Base-by-base conservation (phyloP, 1,140 invertebrate species). In the Drosophila quadrilineata region DNA sequence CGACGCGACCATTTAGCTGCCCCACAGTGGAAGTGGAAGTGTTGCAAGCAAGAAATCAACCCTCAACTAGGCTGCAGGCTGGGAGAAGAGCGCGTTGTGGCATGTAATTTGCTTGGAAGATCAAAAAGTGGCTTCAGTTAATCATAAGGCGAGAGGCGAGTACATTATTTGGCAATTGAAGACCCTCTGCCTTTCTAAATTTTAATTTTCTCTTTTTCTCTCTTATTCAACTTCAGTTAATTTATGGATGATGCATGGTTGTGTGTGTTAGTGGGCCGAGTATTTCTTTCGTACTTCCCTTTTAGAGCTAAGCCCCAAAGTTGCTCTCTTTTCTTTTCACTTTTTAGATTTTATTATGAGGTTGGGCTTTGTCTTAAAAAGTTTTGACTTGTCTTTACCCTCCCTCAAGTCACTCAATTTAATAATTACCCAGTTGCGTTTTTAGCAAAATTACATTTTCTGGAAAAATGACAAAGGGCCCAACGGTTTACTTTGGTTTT, bases 341-440 rank as follows among this genome's bases (percentile, higher is more conserved):
- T 6, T 14, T 35, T n/a, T 24, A n/a, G n/a, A 31, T 35, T 14
- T 53, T 36, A 12, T 19, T 1, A 28, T 14, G 17, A 45, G 22
- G 22, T 57, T 22, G 36, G 41, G 56, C 26, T 76, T 79, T 71
- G 56, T 57, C 40, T 33, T 40, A 14, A 38, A 50, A 54, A 50
- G 50, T n/a, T 66, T 50, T 60, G 38, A 63, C 68, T 63, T 52
- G 43, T 22, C n/a, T 12, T 46, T 40, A 12, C 0, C 35, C 35
- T 41, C 29, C 31, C 40, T 33, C n/a, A n/a, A n/a, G 19, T 22
- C 35, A 19, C 62, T 48, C 36, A 60, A 43, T 84, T 84, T 82
- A 73, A 84, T 84, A 82, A 84, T 82, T 76, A 82, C 77, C 76
- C 69, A 75, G 64, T 82, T 82, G 35, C 56, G n/a, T 69, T 70